Base-by-base conservation (phyloP, 2,113 vertebrate species). In the Sylvilagus bachmani region DNA sequence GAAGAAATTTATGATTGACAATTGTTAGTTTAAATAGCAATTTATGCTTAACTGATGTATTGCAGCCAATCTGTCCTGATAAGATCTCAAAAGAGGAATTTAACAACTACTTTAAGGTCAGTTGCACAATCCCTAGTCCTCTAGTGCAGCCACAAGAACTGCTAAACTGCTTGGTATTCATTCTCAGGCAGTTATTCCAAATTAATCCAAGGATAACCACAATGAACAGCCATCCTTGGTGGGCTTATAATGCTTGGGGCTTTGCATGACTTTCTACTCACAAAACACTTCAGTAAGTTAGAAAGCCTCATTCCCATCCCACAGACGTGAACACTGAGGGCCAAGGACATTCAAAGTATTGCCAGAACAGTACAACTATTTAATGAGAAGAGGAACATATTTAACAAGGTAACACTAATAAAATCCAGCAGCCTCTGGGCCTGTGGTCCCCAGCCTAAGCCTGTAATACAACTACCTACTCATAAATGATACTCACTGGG, bases 181-280 rank as follows among this genome's bases (percentile, higher is more conserved):
- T 70, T 58, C 44, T 53, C 36, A 69, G 74, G n/a, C 74, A 93
- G 74, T 88, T 67, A 86, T 85, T 91, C 27, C 75, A 85, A 33
- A 91, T 81, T 64, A 83, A 77, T 87, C 78, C 51, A n/a, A 62
- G 36, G 87, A 79, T 53, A 70, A 70, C 19, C 85, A 62, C 0
- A 85, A 61, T 49, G 61, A 89, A 81, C 86, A 97, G 69, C 14
- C 27, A 86, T 31, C 53, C 31, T 29, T 19, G 73, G 22, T 91
- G 27, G 49, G 22, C 22, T 51, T 62, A 29, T 90, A 38, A 55
- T 62, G n/a, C 38, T 31, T n/a, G 36, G 51, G 67, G 14, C 8
- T 91, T 93, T 90, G n/a, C 75, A 91, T 55, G 67, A 44, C 10
- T 83, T 94, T n/a, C 70, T 69, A 81, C 73, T 92, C 89, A 89